Conservation (phyloP, 2,888 invertebrate species). For the Pollenia labialis region DNA sequence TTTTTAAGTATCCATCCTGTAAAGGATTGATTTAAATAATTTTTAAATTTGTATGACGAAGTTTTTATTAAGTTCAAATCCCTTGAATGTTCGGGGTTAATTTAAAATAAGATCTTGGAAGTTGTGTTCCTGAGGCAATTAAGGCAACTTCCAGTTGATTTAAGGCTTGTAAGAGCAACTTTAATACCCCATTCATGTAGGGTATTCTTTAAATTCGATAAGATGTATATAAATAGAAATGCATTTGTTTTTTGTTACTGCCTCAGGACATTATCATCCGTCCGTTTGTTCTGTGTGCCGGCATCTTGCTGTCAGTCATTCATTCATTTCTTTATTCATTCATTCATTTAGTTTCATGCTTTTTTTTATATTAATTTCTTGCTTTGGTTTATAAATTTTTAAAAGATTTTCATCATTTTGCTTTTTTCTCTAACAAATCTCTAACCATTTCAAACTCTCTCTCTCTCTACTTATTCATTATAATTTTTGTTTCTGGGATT, state of each 20-base stretch:
- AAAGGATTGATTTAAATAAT: too few species aligned
- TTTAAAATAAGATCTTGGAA: too few species aligned
- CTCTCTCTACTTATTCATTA: not conserved
- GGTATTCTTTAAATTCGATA: too few species aligned
- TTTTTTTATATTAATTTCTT: conserved; percentile 29
- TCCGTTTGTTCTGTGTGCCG: conserved; percentile 8
- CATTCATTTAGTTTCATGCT: not conserved
- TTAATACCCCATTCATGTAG: too few species aligned
- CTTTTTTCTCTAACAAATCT: not conserved
- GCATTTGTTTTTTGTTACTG: not conserved
- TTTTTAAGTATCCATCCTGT: too few species aligned
- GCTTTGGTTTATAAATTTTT: conserved; percentile 23
- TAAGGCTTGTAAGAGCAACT: too few species aligned
- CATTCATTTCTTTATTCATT: not conserved
- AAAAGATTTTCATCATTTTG: conserved; percentile 19
- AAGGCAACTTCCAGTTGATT: too few species aligned
- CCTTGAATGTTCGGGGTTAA: too few species aligned
- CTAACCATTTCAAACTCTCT: not conserved
- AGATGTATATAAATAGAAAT: not conserved
- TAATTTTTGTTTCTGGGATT: conserved; percentile 7
- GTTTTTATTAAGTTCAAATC: too few species aligned
- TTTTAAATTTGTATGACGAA: too few species aligned
- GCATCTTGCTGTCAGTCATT: not conserved
- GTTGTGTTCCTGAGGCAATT: too few species aligned
- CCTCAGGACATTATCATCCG: not conserved